Evolutionary conservation across 2,113 vertebrate species (phyloP).

Genomic region (Xyliphius kryptos): DNA sequence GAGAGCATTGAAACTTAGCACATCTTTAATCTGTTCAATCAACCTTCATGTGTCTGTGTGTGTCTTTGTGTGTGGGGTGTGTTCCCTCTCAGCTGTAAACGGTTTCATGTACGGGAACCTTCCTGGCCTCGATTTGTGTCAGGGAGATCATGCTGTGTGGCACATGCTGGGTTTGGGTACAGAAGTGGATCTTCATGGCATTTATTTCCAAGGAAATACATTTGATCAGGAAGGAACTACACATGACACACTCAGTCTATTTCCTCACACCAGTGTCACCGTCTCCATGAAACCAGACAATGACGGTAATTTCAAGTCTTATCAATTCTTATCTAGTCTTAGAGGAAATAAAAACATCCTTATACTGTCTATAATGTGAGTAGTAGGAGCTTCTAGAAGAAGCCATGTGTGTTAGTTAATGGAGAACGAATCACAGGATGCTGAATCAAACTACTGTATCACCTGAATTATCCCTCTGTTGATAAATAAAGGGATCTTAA

Average conservation of each 20-base stretch:
- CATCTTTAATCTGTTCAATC: conserved; percentile 5
- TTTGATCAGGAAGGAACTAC: conserved; percentile 72
- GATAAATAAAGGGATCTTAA: too few species aligned
- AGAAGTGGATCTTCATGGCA: conserved; percentile 77
- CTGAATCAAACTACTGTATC: too few species aligned
- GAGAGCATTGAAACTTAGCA: too few species aligned
- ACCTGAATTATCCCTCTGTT: too few species aligned
- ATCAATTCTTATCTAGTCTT: too few species aligned
- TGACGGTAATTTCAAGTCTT: conserved; percentile 63
- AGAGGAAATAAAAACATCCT: background rate
- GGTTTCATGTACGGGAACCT: too few species aligned
- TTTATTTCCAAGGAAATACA: conserved; percentile 88
- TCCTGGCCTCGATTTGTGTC: too few species aligned
- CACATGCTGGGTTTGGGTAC: conserved; percentile 85
- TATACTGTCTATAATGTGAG: too few species aligned
- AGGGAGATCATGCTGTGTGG: conserved; percentile 76
- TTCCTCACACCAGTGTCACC: conserved; percentile 77
- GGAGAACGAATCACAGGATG: too few species aligned
- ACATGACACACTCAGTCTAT: conserved; percentile 77
- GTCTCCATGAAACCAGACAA: conserved; percentile 75
- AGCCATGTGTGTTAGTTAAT: too few species aligned
- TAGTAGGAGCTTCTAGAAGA: too few species aligned
- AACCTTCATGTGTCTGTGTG: background rate
- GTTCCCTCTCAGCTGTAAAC: too few species aligned
- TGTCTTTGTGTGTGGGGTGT: conserved; percentile 79